These are phyloP conservation scores for Motacilla tschutschensis DNA, from an alignment of 2,113 vertebrate species.

Conservation along the genomic window DNA sequence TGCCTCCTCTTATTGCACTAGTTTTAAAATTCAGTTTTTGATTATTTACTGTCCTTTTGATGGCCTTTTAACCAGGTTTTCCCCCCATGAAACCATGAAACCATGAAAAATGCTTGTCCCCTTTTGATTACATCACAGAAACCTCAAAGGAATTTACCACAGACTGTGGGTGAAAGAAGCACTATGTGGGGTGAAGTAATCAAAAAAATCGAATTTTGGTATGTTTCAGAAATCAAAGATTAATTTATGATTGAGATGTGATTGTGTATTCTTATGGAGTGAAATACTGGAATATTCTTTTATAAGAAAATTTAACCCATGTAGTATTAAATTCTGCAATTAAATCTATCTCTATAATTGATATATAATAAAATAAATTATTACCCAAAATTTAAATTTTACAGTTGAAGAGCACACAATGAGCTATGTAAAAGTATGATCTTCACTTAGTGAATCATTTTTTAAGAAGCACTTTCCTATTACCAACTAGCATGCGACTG, in stretches of 20 bases:
- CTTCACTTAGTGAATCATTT: slow-evolving; percentile 68
- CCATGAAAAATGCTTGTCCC: neutral
- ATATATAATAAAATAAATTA: slow-evolving; percentile 40
- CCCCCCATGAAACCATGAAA: too few relatives aligned
- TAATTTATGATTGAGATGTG: slow-evolving; percentile 27
- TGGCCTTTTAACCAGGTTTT: slow-evolving; percentile 12
- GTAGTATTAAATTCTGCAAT: slow-evolving; percentile 37
- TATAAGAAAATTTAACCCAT: slow-evolving; percentile 53
- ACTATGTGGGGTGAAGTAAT: slow-evolving; percentile 4
- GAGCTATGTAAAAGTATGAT: slow-evolving; percentile 65
- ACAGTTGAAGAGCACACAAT: slow-evolving; percentile 67
- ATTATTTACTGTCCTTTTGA: slow-evolving; percentile 11
- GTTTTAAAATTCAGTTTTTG: neutral
- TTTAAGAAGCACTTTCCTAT: slow-evolving; percentile 74
- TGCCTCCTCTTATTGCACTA: slow-evolving; percentile 43
- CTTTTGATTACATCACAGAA: slow-evolving; percentile 8
- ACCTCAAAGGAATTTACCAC: neutral
- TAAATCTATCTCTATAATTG: slow-evolving; percentile 48
- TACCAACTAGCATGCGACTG: slow-evolving; percentile 72
- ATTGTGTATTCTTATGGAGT: slow-evolving; percentile 49
- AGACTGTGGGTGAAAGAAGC: slow-evolving; percentile 8
- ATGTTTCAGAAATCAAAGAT: slow-evolving; percentile 40
- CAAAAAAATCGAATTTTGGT: slow-evolving; percentile 4
- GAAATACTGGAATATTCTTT: slow-evolving; percentile 54
- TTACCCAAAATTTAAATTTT: slow-evolving; percentile 63